phyloP scores from a whole-genome alignment of 2,888 invertebrate species.

The Acleris cristana region DNA sequence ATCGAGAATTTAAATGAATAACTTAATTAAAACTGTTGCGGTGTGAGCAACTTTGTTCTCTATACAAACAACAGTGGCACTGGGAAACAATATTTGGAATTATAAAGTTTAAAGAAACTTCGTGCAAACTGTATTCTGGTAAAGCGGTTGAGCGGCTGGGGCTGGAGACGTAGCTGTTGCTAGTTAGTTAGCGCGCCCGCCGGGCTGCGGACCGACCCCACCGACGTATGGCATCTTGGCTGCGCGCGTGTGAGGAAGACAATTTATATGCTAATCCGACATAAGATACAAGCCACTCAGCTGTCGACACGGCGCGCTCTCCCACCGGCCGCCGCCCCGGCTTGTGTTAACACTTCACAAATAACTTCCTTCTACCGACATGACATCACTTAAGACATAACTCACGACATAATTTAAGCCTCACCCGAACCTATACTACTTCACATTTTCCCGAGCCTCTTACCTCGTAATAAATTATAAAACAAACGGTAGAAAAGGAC shows the following conservation, averaged over 20 bases:
- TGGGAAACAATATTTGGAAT: slow-evolving; percentile 14
- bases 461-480: slow-evolving; percentile 16
- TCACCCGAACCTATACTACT: not conserved
- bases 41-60: slow-evolving; percentile 24
- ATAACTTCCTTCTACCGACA: slow-evolving; percentile 57
- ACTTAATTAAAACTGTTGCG: slow-evolving; percentile 27
- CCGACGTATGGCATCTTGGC: slow-evolving; percentile 77
- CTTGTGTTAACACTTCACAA: slow-evolving; percentile 74
- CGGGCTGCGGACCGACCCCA: slow-evolving; percentile 47
- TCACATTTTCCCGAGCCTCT: not conserved
- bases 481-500: slow-evolving; percentile 19
- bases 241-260: slow-evolving; percentile 77
- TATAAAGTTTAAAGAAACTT: slow-evolving; percentile 45
- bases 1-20: not conserved
- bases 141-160: not conserved
- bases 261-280: slow-evolving; percentile 83
- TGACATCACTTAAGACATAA: not conserved
- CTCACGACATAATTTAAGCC: slow-evolving; percentile 3
- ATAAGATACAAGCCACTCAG: slow-evolving; percentile 76
- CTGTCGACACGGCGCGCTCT: slow-evolving; percentile 57
- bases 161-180: slow-evolving; percentile 24
- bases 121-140: slow-evolving; percentile 16
- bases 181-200: slow-evolving; percentile 20
- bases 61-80: slow-evolving; percentile 1
- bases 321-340: slow-evolving; percentile 51